phyloP scores from a whole-genome alignment of 2,888 invertebrate genomes.

The Latrodectus hesperus region DNA sequence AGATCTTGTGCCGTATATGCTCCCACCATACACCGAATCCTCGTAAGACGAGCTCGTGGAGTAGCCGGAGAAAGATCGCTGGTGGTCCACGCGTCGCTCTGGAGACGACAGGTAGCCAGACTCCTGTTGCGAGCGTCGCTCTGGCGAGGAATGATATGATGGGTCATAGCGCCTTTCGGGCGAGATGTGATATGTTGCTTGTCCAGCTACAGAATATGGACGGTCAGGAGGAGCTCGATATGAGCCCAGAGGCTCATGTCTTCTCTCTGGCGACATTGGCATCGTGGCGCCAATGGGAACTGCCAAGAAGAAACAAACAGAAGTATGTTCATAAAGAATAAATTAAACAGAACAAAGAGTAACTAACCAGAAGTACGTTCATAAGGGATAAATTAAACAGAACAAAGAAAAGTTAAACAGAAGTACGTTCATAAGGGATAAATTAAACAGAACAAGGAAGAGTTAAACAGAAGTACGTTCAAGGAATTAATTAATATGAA shows the following conservation, averaged over 20 bases:
- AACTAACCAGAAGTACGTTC: too few relatives aligned
- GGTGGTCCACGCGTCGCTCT: slow-evolving; percentile 71
- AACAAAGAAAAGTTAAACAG: too few relatives aligned
- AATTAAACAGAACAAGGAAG: too few relatives aligned
- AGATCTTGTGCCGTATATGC: slow-evolving; percentile 83
- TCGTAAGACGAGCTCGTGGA: slow-evolving; percentile 81
- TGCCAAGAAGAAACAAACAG: slow-evolving; percentile 13
- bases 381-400: too few relatives aligned
- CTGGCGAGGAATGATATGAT: slow-evolving; percentile 70
- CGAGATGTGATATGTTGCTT: slow-evolving; percentile 68
- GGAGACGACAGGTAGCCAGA: slow-evolving; percentile 90
- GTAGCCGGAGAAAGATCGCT: slow-evolving; percentile 75
- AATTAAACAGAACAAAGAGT: too few relatives aligned
- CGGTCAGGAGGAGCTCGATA: slow-evolving; percentile 71
- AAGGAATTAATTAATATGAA: too few relatives aligned
- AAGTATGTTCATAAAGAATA: too few relatives aligned
- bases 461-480: too few relatives aligned
- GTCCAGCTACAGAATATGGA: slow-evolving; percentile 71
- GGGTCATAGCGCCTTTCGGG: slow-evolving; percentile 69
- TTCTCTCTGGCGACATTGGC: slow-evolving; percentile 68
- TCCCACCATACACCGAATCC: slow-evolving; percentile 86
- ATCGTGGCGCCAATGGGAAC: slow-evolving; percentile 61
- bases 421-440: too few relatives aligned
- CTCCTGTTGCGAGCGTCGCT: slow-evolving; percentile 64
- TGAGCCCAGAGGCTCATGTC: slow-evolving; percentile 69